These are phyloP conservation scores for Acanthopleura granulata DNA, from an alignment of 2,888 invertebrate genomes.

Conservation along the genomic window DNA sequence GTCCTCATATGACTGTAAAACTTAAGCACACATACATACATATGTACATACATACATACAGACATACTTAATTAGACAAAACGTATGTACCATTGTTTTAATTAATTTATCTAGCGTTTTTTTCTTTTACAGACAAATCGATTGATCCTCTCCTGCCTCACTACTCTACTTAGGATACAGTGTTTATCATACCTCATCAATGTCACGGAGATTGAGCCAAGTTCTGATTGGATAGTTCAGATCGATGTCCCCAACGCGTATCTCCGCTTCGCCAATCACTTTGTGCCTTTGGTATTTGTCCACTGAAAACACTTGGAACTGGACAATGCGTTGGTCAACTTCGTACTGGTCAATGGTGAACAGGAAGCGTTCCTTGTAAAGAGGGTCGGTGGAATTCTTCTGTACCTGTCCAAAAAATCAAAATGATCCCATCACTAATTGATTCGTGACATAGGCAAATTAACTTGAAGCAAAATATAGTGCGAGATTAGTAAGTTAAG, in stretches of 20 bases:
- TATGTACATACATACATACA: too few species aligned
- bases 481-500: too few species aligned
- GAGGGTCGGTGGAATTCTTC: constrained; percentile 78
- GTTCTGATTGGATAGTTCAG: constrained; percentile 79
- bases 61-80: too few species aligned
- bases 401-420: constrained; percentile 72
- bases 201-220: constrained; percentile 84
- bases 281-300: constrained; percentile 73
- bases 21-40: too few species aligned
- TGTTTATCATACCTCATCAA: constrained; percentile 74
- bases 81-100: too few species aligned
- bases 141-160: too few species aligned
- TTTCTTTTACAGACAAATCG: too few species aligned
- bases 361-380: constrained; percentile 83
- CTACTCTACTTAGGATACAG: neutral
- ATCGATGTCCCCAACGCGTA: constrained; percentile 77
- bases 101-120: too few species aligned
- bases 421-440: neutral
- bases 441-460: too few species aligned
- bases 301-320: constrained; percentile 79
- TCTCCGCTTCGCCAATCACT: constrained; percentile 75
- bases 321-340: constrained; percentile 74
- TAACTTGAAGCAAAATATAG: too few species aligned
- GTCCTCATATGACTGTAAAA: too few species aligned
- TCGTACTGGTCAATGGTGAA: constrained; percentile 76